These are phyloP conservation scores for Dallia pectoralis DNA, from an alignment of 2,797 vertebrate genomes.

Conservation along the genomic window DNA sequence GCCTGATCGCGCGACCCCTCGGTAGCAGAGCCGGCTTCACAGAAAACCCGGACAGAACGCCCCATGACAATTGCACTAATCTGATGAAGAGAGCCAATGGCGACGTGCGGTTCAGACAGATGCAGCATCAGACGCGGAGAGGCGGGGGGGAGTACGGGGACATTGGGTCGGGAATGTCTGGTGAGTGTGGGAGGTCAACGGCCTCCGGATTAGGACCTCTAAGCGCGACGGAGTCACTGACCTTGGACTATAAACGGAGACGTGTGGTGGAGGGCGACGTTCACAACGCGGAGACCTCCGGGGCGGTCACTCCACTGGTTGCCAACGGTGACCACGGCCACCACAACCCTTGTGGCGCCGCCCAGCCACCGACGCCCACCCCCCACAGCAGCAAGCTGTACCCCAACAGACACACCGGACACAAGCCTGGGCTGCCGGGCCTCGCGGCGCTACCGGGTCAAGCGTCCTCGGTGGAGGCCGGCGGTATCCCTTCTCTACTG, in stretches of 20 bases:
- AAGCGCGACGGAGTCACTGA: slow-evolving; percentile 32
- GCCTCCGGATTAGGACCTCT: slow-evolving; percentile 22
- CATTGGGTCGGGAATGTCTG: slow-evolving; percentile 30
- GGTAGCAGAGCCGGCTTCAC: slow-evolving; percentile 44
- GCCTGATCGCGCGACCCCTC: slow-evolving; percentile 31
- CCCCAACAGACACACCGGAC: slow-evolving; percentile 44
- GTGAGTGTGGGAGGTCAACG: slow-evolving; percentile 16
- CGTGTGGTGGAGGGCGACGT: slow-evolving; percentile 40
- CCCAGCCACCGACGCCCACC: slow-evolving; percentile 34
- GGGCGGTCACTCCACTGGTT: slow-evolving; percentile 37
- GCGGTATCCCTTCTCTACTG: slow-evolving; percentile 18
- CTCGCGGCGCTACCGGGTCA: slow-evolving; percentile 27
- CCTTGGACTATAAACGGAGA: slow-evolving; percentile 63
- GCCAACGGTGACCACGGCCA: slow-evolving; percentile 44
- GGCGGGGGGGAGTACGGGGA: slow-evolving; percentile 64
- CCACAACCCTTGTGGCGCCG: slow-evolving; percentile 30
- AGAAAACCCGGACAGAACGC: slow-evolving; percentile 56
- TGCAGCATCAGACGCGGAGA: slow-evolving; percentile 60
- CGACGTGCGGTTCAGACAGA: slow-evolving; percentile 59
- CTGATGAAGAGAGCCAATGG: slow-evolving; percentile 53
- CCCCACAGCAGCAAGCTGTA: slow-evolving; percentile 34
- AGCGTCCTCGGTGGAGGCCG: slow-evolving; percentile 30
- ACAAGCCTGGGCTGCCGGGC: slow-evolving; percentile 22
- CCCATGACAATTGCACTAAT: slow-evolving; percentile 49
- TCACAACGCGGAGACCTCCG: slow-evolving; percentile 48